Base-by-base conservation (phyloP, 23 tunicate genomes). In the Ascidia mentula region DNA sequence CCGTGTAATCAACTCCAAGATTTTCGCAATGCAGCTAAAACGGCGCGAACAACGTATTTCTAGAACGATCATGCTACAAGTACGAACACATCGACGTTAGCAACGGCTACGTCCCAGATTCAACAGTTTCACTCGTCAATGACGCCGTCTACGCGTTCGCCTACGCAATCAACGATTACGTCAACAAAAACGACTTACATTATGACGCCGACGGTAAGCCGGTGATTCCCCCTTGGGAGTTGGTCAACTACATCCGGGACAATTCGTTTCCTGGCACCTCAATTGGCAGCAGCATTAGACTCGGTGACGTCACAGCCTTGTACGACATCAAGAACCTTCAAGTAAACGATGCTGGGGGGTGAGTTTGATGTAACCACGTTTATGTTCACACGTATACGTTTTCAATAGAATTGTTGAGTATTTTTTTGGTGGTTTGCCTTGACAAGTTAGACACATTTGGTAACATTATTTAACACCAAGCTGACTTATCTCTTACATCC, bases 291-390 rank as follows among this genome's bases (percentile, higher is more conserved):
- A 18, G 1, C 6, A 61, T 65, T 32, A 61, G 59, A 0, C 46
- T 65, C 15, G 75, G 74, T 32, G 45, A 69, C 26, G 31, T 71
- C 33, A 40, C 30, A 31, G 83, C 83, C 3, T 34, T 32, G 13
- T 79, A 79, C 32, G 83, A 79, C 37, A 60, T 79, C 26, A 79
- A 69, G 32, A 79, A 79, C 60, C 83, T 79, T 32, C 83, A 79
- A 75, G 32, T 79, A 34, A 77, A 4, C 59, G 75, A 61, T 0
- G 38, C 37, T 34, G 83, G 75, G 38, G 60, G 33, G 83, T 79
- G 31, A 69, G 83, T 61, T 6, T 15, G 18, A 31, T 6, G 59
- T n/a, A n/a, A n/a, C n/a, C n/a, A n/a, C n/a, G n/a, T n/a, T n/a
- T n/a, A n/a, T n/a, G n/a, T n/a, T n/a, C n/a, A n/a, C n/a, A n/a